These are phyloP conservation scores for Linurgus olivaceus DNA, from an alignment of 2,797 vertebrate species.

Conservation along the genomic window DNA sequence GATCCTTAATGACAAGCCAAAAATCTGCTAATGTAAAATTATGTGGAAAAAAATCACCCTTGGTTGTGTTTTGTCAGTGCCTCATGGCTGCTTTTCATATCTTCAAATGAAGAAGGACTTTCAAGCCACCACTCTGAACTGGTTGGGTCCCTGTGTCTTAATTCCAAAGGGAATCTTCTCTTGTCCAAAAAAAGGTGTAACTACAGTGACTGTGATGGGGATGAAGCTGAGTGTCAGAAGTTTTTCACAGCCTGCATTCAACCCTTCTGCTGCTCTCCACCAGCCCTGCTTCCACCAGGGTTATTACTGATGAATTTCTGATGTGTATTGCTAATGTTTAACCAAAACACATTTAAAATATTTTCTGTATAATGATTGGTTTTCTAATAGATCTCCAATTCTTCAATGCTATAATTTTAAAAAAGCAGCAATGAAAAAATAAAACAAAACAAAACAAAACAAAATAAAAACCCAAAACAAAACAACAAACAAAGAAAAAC, in stretches of 20 bases:
- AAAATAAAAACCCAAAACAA: no score
- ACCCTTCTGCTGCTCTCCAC: neutral
- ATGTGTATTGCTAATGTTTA: neutral
- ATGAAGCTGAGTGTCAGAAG: neutral
- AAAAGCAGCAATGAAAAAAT: neutral
- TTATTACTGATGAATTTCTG: neutral
- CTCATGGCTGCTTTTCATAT: neutral
- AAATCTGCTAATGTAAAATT: neutral
- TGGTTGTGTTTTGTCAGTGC: neutral
- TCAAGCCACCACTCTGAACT: neutral
- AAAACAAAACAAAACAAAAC: neutral
- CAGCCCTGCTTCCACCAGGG: neutral
- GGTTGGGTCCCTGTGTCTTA: neutral
- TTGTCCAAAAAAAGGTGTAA: neutral
- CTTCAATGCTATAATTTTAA: neutral
- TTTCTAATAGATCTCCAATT: neutral
- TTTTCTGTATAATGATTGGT: neutral
- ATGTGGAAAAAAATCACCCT: neutral
- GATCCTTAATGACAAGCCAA: neutral
- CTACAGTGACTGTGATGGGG: accelerated
- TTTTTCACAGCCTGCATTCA: neutral
- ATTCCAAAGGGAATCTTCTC: neutral
- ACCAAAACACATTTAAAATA: neutral
- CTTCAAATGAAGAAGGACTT: neutral
- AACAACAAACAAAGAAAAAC: neutral